Evolutionary conservation across 2,797 vertebrate species (phyloP).

Genomic region (Liasis olivaceus): DNA sequence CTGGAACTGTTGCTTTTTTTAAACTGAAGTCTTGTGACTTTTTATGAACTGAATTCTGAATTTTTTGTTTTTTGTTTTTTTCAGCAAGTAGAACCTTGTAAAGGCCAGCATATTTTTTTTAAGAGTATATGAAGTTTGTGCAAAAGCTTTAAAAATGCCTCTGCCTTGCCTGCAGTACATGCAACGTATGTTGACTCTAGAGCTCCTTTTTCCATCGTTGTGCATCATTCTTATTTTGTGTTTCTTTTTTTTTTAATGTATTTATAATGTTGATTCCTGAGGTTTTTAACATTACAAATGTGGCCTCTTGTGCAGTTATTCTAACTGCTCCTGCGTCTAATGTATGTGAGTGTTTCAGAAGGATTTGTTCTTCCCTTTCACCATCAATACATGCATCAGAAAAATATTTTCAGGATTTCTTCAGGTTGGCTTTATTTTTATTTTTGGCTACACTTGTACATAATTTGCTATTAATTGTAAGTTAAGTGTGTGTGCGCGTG

Average conservation of each 20-base stretch:
- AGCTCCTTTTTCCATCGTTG: conserved; percentile 73
- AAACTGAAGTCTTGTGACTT: conserved; percentile 84
- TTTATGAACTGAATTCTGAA: conserved; percentile 72
- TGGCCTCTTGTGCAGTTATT: conserved; percentile 72
- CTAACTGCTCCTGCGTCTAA: conserved; percentile 68
- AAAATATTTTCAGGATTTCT: conserved; percentile 68
- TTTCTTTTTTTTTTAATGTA: conserved; percentile 68
- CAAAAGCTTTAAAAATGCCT: conserved; percentile 99
- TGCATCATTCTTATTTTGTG: conserved; percentile 72
- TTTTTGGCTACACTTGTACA: conserved; percentile 74
- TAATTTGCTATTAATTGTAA: conserved; percentile 84
- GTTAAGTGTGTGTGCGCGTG: conserved; percentile 70
- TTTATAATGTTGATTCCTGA: conserved; percentile 80
- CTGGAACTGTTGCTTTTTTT: conserved; percentile 81
- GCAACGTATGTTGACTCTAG: conserved; percentile 84
- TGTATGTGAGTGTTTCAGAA: conserved; percentile 69
- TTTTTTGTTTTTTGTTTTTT: conserved; percentile 65
- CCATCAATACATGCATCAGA: conserved; percentile 53
- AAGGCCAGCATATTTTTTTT: conserved; percentile 89
- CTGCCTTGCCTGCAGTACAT: conserved; percentile 98
- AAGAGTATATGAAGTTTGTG: conserved; percentile 97
- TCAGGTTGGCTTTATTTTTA: conserved; percentile 64
- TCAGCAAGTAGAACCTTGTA: conserved; percentile 88
- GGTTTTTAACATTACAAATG: conserved; percentile 73
- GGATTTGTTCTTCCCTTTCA: conserved; percentile 50